Evolutionary conservation across 2,797 vertebrate genomes (phyloP).

Genomic region (Dromococcyx pavoninus): DNA sequence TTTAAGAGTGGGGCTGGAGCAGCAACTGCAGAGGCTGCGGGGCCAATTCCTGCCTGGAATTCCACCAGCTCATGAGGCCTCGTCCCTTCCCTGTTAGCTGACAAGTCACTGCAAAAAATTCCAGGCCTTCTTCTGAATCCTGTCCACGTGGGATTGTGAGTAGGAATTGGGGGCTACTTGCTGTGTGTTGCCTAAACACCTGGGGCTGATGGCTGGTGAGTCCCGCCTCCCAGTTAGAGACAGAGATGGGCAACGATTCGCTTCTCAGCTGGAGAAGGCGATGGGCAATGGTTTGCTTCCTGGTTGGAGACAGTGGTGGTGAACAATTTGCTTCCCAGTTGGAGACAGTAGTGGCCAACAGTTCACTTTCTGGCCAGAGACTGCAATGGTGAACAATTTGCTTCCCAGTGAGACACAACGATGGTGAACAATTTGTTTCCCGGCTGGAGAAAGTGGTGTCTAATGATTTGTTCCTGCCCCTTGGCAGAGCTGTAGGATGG

Average conservation of each 20-base stretch:
- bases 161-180: not conserved
- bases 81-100: not conserved
- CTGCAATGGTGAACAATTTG: not conserved
- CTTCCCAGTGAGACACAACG: rapidly evolving
- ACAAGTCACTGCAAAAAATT: not conserved
- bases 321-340: rapidly evolving
- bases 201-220: not conserved
- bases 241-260: not conserved
- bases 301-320: rapidly evolving
- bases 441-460: rapidly evolving
- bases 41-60: rapidly evolving
- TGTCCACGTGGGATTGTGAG: rapidly evolving
- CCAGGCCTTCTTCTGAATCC: not conserved
- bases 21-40: not conserved
- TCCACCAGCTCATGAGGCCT: not conserved
- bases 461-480: not conserved
- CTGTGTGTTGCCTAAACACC: rapidly evolving
- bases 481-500: not conserved
- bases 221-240: rapidly evolving
- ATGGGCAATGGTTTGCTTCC: no score
- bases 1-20: not conserved
- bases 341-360: rapidly evolving
- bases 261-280: rapidly evolving
- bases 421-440: not conserved
- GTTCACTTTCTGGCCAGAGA: rapidly evolving